Percentiles rank a stretch among this genome's conserved stretches.
Conservation (phyloP, 2,113 vertebrate genomes). For the Centrocercus urophasianus region DNA sequence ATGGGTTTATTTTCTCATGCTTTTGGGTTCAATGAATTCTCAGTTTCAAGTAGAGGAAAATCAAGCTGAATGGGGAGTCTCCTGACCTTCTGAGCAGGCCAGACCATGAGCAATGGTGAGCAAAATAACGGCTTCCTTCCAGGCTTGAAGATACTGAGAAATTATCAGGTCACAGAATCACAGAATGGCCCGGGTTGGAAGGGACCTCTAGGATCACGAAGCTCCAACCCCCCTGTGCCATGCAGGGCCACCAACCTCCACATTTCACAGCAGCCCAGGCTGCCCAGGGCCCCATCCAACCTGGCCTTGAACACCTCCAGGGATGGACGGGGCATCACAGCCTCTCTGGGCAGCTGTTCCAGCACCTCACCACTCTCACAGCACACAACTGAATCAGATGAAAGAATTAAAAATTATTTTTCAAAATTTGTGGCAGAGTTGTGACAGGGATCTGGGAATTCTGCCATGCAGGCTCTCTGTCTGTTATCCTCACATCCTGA, state of each 20-base stretch:
- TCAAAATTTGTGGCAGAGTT: background rate
- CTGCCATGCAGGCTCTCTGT: background rate
- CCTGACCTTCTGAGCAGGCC: background rate
- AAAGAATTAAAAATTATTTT: background rate
- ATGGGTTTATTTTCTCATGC: background rate
- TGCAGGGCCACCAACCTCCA: too few relatives aligned
- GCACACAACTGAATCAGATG: background rate
- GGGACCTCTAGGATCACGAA: too few relatives aligned
- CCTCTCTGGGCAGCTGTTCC: too few relatives aligned
- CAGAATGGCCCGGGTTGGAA: too few relatives aligned
- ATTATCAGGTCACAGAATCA: background rate
- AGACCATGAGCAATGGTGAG: fast-evolving
- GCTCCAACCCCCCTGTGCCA: too few relatives aligned
- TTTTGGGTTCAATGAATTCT: background rate
- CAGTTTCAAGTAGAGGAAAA: background rate
- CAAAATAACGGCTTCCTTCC: background rate
- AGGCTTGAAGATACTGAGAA: background rate
- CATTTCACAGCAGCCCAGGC: too few relatives aligned
- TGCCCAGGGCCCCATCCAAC: too few relatives aligned
- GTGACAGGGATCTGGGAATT: background rate
- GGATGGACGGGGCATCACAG: too few relatives aligned
- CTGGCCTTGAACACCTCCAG: too few relatives aligned
- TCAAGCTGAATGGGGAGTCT: background rate
- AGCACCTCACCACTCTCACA: too few relatives aligned
- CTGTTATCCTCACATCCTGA: background rate